Percentiles rank a stretch among this genome's conserved stretches.
Evolutionary conservation across 2,797 vertebrate genomes (phyloP).

Genomic region (Valencia hispanica): DNA sequence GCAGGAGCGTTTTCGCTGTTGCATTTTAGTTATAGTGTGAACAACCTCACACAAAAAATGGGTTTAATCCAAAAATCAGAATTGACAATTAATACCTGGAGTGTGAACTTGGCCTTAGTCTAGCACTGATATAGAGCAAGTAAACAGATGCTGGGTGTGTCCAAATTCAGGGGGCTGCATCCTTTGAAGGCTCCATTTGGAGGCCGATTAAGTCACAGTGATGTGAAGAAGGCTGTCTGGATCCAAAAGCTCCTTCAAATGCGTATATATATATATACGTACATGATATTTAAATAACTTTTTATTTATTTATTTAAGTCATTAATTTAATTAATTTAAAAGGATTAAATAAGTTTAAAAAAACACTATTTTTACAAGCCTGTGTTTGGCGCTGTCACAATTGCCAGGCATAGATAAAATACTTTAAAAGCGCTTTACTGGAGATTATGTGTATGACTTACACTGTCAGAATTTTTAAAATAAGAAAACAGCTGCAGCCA

Average conservation of each 20-base stretch:
- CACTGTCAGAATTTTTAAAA: conserved; percentile 1
- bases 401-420: background rate
- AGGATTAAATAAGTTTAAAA: no score
- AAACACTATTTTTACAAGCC: background rate
- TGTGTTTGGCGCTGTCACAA: background rate
- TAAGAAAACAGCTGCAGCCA: background rate
- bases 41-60: no score
- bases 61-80: no score
- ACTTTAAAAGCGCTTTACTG: background rate
- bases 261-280: no score
- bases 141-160: background rate
- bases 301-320: no score
- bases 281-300: no score
- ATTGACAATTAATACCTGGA: no score
- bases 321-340: no score
- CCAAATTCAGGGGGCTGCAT: background rate
- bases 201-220: background rate
- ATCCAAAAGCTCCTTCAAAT: background rate
- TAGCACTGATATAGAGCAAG: background rate
- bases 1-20: no score
- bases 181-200: background rate
- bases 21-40: no score
- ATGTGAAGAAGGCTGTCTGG: background rate
- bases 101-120: no score
- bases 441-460: background rate